Conservation (phyloP, 2,113 vertebrate genomes). For the Rissa tridactyla region DNA sequence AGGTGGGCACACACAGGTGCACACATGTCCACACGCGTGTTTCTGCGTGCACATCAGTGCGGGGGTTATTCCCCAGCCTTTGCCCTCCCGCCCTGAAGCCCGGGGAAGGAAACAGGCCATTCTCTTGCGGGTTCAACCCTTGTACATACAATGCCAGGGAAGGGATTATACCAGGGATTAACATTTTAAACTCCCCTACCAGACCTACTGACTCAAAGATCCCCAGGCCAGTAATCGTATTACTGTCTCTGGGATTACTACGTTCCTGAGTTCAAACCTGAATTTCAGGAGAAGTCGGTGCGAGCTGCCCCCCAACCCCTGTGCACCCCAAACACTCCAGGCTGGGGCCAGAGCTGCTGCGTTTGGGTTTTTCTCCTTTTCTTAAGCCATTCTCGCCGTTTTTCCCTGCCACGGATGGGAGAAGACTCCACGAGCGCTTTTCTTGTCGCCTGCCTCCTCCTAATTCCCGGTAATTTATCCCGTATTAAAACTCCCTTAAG, state of each 20-base stretch:
- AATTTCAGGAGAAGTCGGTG: conserved; percentile 72
- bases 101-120: conserved; percentile 45
- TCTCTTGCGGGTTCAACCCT: conserved; percentile 55
- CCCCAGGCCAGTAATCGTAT: conserved; percentile 77
- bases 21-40: background rate
- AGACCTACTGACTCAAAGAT: conserved; percentile 85
- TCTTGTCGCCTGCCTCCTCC: conserved; percentile 70
- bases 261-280: conserved; percentile 68
- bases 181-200: conserved; percentile 84
- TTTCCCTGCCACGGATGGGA: background rate
- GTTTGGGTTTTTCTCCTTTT: background rate
- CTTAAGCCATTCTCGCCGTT: background rate
- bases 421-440: conserved; percentile 49
- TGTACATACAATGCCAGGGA: conserved; percentile 72
- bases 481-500: conserved; percentile 84
- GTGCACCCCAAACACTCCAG: rapidly evolving
- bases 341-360: background rate
- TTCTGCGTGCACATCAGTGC: rapidly evolving
- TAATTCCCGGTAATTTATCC: conserved; percentile 84
- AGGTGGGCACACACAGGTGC: rapidly evolving
- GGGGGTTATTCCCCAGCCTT: background rate
- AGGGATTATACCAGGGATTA: conserved; percentile 88
- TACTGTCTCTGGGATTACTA: conserved; percentile 78
- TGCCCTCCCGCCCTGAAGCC: background rate
- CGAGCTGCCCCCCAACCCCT: background rate